Percentiles rank a stretch among this genome's conserved stretches.
Evolutionary conservation across 2,888 invertebrate species (phyloP).

Genomic region (Nemoura dubitans): DNA sequence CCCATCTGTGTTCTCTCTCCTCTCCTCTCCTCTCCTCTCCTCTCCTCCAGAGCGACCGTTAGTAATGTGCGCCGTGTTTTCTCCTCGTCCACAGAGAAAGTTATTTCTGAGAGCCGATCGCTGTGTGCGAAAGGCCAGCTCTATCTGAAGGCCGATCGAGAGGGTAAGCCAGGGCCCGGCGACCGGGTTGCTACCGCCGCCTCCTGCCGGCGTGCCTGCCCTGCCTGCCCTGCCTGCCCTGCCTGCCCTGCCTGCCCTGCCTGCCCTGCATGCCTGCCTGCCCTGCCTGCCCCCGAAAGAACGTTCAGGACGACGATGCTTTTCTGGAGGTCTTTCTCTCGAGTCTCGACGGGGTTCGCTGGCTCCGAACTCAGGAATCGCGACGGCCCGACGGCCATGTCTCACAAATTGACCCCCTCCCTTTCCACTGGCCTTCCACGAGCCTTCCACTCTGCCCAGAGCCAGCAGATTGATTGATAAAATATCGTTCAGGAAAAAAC

Average conservation of each 20-base stretch:
- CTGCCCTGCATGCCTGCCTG: too few species aligned
- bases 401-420: neutral
- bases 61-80: neutral
- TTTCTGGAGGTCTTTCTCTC: constrained; percentile 41
- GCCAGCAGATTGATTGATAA: neutral
- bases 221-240: too few species aligned
- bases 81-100: constrained; percentile 41
- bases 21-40: too few species aligned
- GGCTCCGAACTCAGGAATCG: neutral
- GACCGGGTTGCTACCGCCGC: too few species aligned
- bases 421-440: neutral
- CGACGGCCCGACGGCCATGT: neutral
- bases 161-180: constrained; percentile 84
- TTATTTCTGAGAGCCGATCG: constrained; percentile 74
- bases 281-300: too few species aligned
- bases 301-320: constrained; percentile 22
- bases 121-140: constrained; percentile 82
- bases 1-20: too few species aligned
- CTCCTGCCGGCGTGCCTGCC: too few species aligned
- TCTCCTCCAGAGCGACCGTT: neutral
- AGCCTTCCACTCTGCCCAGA: neutral
- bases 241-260: too few species aligned
- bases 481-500: neutral
- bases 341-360: constrained; percentile 46
- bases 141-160: constrained; percentile 84